Base-by-base conservation (phyloP, 2,888 invertebrate genomes). In the Rhodophaea formosa region DNA sequence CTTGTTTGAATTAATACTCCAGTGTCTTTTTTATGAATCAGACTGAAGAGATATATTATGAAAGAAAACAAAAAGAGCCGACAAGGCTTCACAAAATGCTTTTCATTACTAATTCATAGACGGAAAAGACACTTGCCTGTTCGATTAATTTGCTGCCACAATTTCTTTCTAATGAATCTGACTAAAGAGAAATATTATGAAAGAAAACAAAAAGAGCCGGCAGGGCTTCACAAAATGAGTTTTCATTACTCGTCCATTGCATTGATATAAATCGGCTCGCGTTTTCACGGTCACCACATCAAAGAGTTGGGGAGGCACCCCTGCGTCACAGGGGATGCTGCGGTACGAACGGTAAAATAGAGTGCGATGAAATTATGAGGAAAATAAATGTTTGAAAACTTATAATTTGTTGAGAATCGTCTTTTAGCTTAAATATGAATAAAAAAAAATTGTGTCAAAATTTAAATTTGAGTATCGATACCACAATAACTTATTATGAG, bases 261-360 rank as follows among this genome's bases (percentile, higher is more conserved):
- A 70, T 72, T 76, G 80, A 75, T 79, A 80, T 82, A 84, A 83
- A 86, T 86, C 83, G 82, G 76, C 80, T 80, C 77, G 78, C 80
- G 82, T 80, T 85, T 86, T 88, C 86, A 86, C 84, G 89, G 88
- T 86, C 88, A 83, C 86, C 86, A 86, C 89, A 86, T 89, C 89
- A 89, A 89, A 89, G 88, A 88, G 88, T 88, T 88, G 66, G 70
- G 68, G 71, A 66, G 66, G 71, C 59, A 57, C 78, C 85, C 83
- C 76, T 65, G 76, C 75, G 65, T 80, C 80, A 80, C 70, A 64
- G 58, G 55, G 61, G 56, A 57, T 30, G 17, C 51, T 59, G 60
- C 32, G n/a, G 10, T 1, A 0, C 35, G 29, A 70, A 45, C 79
- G 64, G 52, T 49, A 2, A 30, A 59, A 58, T 30, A 62, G 15